Evolutionary conservation across 1,140 invertebrate genomes (phyloP), one percentile per base, ranked within the genome.

Genomic region (Euwallacea similis): DNA sequence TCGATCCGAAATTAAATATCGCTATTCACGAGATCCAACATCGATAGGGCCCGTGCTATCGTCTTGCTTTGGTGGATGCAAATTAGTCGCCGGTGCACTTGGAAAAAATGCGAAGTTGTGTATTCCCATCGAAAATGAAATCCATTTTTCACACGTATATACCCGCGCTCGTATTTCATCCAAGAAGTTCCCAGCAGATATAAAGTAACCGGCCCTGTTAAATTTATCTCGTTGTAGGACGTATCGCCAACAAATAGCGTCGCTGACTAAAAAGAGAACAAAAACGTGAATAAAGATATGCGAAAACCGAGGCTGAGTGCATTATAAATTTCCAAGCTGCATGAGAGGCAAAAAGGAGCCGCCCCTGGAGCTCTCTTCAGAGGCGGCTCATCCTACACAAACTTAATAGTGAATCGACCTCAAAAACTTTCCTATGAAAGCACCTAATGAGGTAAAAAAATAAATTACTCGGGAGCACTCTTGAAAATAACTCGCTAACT

Each of bases 301-400:
- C 64, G 46, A 66, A 66, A 33, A 66, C 64, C 42, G 54, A 13
- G 53, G 43, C 64, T 55, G 42, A 58, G 64, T 58, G 64, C 64
- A 66, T 66, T 66, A 66, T 66, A 66, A 66, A 66, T 66, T 47
- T 66, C 55, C 50, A 50, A 43, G 53, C 46, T 53, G 64, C 44
- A 63, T 13, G 41, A 46, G 61, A 63, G 44, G 47, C 42, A 63
- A 44, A 63, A 63, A 63, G 6, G 13, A 50, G 46, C 9, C 9
- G 54, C 33, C 16, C 21, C 21, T 60, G 13, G 58, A 60, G 42
- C 42, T 41, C 13, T 41, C n/a, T n/a, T 13, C 42, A 41, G 58
- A 41, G 16, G 58, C 58, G 10, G 21, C 21, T 33, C 21, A 33
- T 33, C 21, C 21, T 4, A 33, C 21, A 33, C 21, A 33, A 33